These are phyloP conservation scores for Turnix velox DNA, from an alignment of 2,113 vertebrate species.

Conservation along the genomic window DNA sequence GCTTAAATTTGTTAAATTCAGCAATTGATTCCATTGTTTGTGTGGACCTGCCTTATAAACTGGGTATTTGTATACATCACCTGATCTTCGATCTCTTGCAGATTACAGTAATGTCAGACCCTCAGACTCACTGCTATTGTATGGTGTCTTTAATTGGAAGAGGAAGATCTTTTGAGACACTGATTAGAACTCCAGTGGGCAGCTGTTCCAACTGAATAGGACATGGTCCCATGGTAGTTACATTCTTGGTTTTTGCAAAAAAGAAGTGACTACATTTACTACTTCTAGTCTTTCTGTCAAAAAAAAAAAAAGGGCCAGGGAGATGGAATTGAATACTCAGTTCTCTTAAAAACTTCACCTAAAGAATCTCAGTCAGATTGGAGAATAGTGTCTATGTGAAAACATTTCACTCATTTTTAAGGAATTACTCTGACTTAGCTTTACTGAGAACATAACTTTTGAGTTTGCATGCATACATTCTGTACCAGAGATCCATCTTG, in stretches of 20 bases:
- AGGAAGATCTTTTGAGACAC: not conserved
- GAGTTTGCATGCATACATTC: not conserved
- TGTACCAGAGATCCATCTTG: not conserved
- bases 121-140: not conserved
- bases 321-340: not conserved
- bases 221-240: not conserved
- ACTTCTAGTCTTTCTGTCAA: slow-evolving; percentile 17
- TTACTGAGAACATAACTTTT: not conserved
- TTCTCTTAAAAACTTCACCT: slow-evolving; percentile 31
- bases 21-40: not conserved
- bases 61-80: not conserved
- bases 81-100: not conserved
- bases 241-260: not conserved
- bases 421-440: slow-evolving; percentile 19
- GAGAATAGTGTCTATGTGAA: not conserved
- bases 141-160: not conserved
- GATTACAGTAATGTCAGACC: not conserved
- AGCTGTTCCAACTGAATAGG: slow-evolving; percentile 31
- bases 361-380: slow-evolving; percentile 7
- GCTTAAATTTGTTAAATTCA: slow-evolving; percentile 34
- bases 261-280: slow-evolving; percentile 56
- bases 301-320: not conserved
- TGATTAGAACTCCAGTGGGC: not conserved
- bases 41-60: not conserved
- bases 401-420: not conserved